Evolutionary conservation across 64 coral and sea anemone species (phyloP).

Genomic region (Montipora capricornis): DNA sequence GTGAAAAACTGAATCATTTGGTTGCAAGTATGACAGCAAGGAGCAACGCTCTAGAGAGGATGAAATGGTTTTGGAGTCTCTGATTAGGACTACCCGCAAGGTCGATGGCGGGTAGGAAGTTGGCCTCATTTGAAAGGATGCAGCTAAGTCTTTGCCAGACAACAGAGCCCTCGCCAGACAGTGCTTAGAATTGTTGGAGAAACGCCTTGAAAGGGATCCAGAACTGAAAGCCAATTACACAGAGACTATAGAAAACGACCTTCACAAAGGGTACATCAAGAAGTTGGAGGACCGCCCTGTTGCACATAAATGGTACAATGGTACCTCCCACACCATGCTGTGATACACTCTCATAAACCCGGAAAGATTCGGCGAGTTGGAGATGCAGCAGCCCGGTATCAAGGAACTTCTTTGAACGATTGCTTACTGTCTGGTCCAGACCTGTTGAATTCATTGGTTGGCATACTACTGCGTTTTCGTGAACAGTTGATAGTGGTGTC

Average conservation of each 20-base stretch:
- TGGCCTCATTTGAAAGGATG: constrained; percentile 26
- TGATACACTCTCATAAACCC: constrained; percentile 37
- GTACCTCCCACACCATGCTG: constrained; percentile 10
- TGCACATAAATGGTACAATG: constrained; percentile 44
- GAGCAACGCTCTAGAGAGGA: constrained; percentile 3
- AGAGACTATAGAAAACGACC: not conserved
- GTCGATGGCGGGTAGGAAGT: constrained; percentile 23
- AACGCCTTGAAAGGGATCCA: constrained; percentile 35
- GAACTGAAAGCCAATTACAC: not conserved
- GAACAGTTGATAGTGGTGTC: not conserved
- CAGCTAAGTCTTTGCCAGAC: not conserved
- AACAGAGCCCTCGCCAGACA: constrained; percentile 2
- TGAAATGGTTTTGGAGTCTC: not conserved
- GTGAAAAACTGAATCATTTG: no score
- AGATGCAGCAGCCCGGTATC: constrained; percentile 28
- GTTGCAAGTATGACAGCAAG: no score
- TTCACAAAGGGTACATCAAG: constrained; percentile 17
- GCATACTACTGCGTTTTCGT: constrained; percentile 52
- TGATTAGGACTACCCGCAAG: not conserved
- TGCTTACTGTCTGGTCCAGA: constrained; percentile 21
- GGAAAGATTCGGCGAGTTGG: constrained; percentile 35
- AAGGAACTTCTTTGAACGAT: constrained; percentile 38
- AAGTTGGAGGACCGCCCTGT: not conserved
- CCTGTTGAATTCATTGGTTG: constrained; percentile 37
- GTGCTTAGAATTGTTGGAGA: constrained; percentile 15